Evolutionary conservation across 2,113 vertebrate genomes (phyloP).

Genomic region (Antechinus flavipes): DNA sequence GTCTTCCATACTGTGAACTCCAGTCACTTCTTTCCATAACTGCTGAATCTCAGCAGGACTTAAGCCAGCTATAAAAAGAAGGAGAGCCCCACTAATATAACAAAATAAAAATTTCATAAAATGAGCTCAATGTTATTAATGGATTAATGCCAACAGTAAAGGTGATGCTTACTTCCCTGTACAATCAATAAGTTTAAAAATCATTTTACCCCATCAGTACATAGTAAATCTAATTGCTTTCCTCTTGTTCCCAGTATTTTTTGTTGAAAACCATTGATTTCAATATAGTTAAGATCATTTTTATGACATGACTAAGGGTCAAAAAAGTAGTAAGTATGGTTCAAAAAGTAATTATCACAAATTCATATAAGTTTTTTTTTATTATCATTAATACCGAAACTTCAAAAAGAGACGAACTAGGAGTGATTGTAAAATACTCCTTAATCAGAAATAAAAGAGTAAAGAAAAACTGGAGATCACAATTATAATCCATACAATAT

Average conservation of each 20-base stretch:
- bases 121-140: slow-evolving; percentile 77
- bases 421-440: slow-evolving; percentile 45
- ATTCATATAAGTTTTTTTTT: slow-evolving; percentile 28
- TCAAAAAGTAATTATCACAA: slow-evolving; percentile 49
- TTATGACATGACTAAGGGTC: slow-evolving; percentile 48
- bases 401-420: slow-evolving; percentile 25
- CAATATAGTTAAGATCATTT: slow-evolving; percentile 47
- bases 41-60: slow-evolving; percentile 99
- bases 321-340: slow-evolving; percentile 48
- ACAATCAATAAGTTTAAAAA: slow-evolving; percentile 75
- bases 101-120: slow-evolving; percentile 76
- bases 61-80: slow-evolving; percentile 92
- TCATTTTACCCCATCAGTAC: slow-evolving; percentile 59
- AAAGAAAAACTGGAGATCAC: not conserved
- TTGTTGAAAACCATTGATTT: slow-evolving; percentile 63
- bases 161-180: slow-evolving; percentile 71
- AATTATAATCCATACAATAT: not conserved
- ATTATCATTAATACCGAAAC: slow-evolving; percentile 29
- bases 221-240: slow-evolving; percentile 62
- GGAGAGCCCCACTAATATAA: slow-evolving; percentile 82
- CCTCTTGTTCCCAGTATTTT: slow-evolving; percentile 55
- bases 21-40: slow-evolving; percentile 99
- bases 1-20: slow-evolving; percentile 93
- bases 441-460: slow-evolving; percentile 34
- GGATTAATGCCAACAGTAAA: slow-evolving; percentile 81